A percentile compares a stretch with the other conserved stretches of the same genome.
Conservation (phyloP, 2,113 vertebrate species). For the Aviceda subcristata region DNA sequence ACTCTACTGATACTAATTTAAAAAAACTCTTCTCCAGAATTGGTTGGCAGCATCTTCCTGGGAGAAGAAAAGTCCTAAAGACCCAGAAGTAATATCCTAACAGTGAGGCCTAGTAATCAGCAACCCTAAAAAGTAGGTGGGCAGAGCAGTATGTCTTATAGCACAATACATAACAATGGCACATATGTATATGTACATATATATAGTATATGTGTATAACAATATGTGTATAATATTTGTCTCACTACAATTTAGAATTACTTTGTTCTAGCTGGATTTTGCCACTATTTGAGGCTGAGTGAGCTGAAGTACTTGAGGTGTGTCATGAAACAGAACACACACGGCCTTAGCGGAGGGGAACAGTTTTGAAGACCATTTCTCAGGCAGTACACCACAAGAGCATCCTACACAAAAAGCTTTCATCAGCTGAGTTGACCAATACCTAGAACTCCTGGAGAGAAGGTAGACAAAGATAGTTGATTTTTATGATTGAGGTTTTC, state of each 20-base stretch:
- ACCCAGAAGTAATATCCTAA: background rate
- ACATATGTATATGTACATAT: background rate
- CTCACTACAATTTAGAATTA: background rate
- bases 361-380: background rate
- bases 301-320: background rate
- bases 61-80: background rate
- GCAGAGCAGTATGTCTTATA: background rate
- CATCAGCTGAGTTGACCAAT: background rate
- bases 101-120: background rate
- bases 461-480: background rate
- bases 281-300: background rate
- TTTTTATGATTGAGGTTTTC: background rate
- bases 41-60: background rate
- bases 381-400: accelerated
- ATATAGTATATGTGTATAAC: background rate
- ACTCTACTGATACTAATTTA: background rate
- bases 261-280: background rate
- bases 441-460: background rate
- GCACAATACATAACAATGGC: background rate
- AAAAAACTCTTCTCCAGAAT: background rate
- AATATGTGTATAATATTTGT: background rate
- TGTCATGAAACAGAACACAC: background rate
- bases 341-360: background rate
- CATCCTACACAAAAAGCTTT: background rate
- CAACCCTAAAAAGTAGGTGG: background rate